Conservation (phyloP, 2,888 invertebrate genomes). For the Campoletis raptor region DNA sequence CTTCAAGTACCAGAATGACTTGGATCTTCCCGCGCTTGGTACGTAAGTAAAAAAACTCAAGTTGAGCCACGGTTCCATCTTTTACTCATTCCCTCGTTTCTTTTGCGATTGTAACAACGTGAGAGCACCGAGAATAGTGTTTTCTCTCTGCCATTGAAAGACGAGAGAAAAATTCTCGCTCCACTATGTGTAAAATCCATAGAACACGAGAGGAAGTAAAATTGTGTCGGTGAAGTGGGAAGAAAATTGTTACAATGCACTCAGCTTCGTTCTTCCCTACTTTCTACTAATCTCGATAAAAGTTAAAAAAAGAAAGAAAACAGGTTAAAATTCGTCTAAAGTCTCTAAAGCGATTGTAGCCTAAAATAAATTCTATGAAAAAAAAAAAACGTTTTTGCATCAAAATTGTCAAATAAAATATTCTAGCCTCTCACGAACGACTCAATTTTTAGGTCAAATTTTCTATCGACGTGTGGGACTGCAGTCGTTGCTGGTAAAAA, state of each 20-base stretch:
- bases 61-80: neutral
- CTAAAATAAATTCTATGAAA: neutral
- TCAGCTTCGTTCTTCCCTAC: constrained; percentile 1
- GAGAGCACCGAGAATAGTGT: neutral
- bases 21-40: neutral
- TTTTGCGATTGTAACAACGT: constrained; percentile 15
- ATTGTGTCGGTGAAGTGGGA: constrained; percentile 39
- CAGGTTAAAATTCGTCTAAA: neutral
- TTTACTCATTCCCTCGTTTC: constrained; percentile 12
- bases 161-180: constrained; percentile 43
- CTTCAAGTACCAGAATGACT: constrained; percentile 12
- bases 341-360: neutral
- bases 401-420: neutral
- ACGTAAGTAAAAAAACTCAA: neutral
- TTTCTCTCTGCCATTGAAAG: constrained; percentile 37
- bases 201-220: constrained; percentile 30
- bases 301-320: too few species aligned
- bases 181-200: constrained; percentile 39
- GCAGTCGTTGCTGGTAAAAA: neutral
- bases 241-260: constrained; percentile 53
- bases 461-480: neutral
- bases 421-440: neutral
- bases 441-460: neutral
- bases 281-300: neutral
- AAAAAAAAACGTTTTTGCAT: neutral